Base-by-base conservation (phyloP, 2,113 vertebrate genomes). In the Pholis gunnellus region DNA sequence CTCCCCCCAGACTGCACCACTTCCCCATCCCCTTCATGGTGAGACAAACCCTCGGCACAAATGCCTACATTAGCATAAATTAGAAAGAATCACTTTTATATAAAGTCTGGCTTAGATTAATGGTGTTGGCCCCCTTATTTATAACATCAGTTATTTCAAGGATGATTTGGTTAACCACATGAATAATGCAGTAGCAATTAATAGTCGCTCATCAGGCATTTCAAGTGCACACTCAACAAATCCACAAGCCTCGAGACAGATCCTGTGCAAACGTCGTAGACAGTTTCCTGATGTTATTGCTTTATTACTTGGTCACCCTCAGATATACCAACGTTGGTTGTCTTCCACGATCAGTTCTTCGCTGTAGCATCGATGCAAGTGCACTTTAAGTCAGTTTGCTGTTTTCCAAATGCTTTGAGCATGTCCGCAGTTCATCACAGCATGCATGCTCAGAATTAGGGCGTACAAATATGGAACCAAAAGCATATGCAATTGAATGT, bases 1-100 rank as follows among this genome's bases (percentile, higher is more conserved):
- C 97, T 38, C 97, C 98, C 65, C 97, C 98, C 75, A 96, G 98
- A 94, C 97, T 99, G 90, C 98, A 99, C 92, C 98, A 99, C 93
- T 95, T 99, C 84, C 97, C 98, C 78, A 95, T 99, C 89, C 97
- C 97, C 86, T 95, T 99, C 86, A 98, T 99, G 98, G 98, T 99
- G 95, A 98, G 85, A 18, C 68, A 48, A 56, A 42, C 81, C 64
- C 60, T 76, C 78, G 65, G 68, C 86, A 82, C 87, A 89, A 83
- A 74, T 61, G 81, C 89, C 80, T 73, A 80, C 60, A 90, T 93
- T 94, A 87, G 79, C 92, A 94, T 90, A 86, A 87, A 87, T 84
- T 81, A 91, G 86, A 78, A 90, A 65, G 59, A 83, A 73, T 69
- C 75, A 63, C 70, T 88, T 84, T 77, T 66, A 79, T 75, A 87